Evolutionary conservation across 2,113 vertebrate genomes (phyloP).

Genomic region (Bos indicus): DNA sequence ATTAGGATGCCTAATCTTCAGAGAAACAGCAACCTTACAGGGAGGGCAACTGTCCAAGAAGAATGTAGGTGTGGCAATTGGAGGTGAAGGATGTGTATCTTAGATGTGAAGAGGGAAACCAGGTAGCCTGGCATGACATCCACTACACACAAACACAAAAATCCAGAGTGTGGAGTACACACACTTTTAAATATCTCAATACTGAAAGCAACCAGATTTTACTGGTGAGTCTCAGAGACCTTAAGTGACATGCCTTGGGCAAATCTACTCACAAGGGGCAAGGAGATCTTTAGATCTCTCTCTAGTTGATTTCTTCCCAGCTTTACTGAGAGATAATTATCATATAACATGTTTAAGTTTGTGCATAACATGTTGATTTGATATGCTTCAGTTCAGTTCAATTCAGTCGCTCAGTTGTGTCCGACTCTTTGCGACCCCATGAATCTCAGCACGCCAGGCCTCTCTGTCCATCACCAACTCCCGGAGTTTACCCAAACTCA

Average conservation of each 20-base stretch:
- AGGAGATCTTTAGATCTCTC: background rate
- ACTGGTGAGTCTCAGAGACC: background rate
- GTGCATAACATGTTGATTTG: background rate
- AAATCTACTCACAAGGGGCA: background rate
- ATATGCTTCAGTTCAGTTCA: background rate
- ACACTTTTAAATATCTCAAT: background rate
- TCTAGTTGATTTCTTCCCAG: background rate
- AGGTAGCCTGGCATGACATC: background rate
- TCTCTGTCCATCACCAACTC: no score
- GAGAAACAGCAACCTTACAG: background rate
- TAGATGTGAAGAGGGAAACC: background rate
- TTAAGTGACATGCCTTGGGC: background rate
- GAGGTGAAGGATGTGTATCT: background rate
- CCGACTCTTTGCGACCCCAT: no score
- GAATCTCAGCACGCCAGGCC: no score
- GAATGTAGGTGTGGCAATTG: background rate
- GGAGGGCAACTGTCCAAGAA: background rate
- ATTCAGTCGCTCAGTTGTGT: no score
- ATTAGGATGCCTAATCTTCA: background rate
- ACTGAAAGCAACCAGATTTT: background rate
- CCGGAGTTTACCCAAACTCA: no score
- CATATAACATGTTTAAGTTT: background rate
- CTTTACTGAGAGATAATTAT: background rate
- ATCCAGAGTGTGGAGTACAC: background rate
- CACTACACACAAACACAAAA: fast-evolving